Base-by-base conservation (phyloP, 2,888 invertebrate species). In the Mythimna pallens region DNA sequence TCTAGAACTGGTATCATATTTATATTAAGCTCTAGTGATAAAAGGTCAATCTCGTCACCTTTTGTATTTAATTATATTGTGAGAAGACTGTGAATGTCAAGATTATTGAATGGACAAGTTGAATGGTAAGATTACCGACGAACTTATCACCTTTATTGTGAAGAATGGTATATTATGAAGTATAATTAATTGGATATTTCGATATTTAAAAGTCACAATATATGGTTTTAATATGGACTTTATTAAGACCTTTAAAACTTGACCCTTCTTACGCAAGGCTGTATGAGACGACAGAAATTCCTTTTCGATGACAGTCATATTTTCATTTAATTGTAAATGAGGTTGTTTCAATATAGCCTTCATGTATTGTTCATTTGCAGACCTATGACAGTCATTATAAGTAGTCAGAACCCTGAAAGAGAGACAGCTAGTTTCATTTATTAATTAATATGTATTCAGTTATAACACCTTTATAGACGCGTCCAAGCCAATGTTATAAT, bases 1-100 rank as follows among this genome's bases (percentile, higher is more conserved):
- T 80, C 63, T 80, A 57, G 52, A 74, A 73, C 84, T 59, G 52
- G 70, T 67, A 81, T 55, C 43, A 47, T 57, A 61, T 65, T 69
- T 57, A 82, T 67, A 63, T 58, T 58, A 66, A 65, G 20, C 43
- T 67, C 25, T 63, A 69, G 58, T 43, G 30, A 70, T 43, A 70
- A 77, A 84, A 84, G 84, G 82, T 78, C 78, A 77, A 57, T 58
- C 36, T 61, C 1, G 20, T n/a, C 47, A 65, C 66, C 17, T 78
- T 57, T 67, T 52, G 30, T 55, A 65, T 68, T 54, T 73, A 66
- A 82, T 82, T 58, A 78, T 63, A 30, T 40, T 12, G 10, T 65
- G 3, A 22, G n/a, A 36, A 34, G 47, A 36, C 34, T 10, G 4
- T 73, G 67, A 84, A 83, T 80, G 67, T 73, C 73, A 83, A 72